A percentile compares a stretch with the other conserved stretches of the same genome.
phyloP scores from a whole-genome alignment of 2,888 invertebrate genomes.

The Folsomia manolachei region DNA sequence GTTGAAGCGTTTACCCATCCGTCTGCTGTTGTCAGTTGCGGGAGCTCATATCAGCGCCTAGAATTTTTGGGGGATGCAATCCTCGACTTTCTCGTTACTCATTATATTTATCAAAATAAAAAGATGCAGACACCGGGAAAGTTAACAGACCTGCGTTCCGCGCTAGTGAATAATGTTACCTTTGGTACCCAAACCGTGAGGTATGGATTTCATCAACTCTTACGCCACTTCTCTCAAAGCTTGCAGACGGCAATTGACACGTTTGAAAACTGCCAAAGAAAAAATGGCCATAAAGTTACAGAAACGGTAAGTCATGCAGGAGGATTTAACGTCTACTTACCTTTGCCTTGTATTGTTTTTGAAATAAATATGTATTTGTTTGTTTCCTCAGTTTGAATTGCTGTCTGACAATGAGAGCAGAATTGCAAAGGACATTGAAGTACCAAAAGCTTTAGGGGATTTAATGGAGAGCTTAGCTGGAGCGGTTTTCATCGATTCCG shows the following conservation, averaged over 20 bases:
- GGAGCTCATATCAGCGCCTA: slow-evolving; percentile 80
- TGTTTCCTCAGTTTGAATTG: slow-evolving; percentile 6
- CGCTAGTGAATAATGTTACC: slow-evolving; percentile 93
- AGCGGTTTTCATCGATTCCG: slow-evolving; percentile 81
- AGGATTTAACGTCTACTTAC: too few relatives aligned
- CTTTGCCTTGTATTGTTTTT: too few relatives aligned
- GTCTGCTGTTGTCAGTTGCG: slow-evolving; percentile 74
- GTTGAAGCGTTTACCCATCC: slow-evolving; percentile 84
- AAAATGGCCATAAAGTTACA: slow-evolving; percentile 62
- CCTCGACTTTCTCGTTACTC: slow-evolving; percentile 82
- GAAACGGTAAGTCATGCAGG: slow-evolving; percentile 61
- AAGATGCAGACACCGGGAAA: slow-evolving; percentile 67
- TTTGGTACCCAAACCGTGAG: slow-evolving; percentile 86
- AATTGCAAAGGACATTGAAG: slow-evolving; percentile 69
- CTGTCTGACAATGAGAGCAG: slow-evolving; percentile 28
- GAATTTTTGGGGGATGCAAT: slow-evolving; percentile 92
- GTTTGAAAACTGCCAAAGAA: slow-evolving; percentile 65
- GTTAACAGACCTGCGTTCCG: slow-evolving; percentile 88
- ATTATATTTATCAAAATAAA: slow-evolving; percentile 78
- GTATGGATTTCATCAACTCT: slow-evolving; percentile 75
- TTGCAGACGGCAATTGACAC: slow-evolving; percentile 60
- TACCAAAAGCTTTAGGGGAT: slow-evolving; percentile 82
- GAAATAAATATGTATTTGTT: too few relatives aligned
- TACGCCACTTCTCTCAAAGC: slow-evolving; percentile 59
- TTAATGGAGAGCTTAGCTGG: slow-evolving; percentile 88